These are phyloP conservation scores for Zeus faber DNA, from an alignment of 2,113 vertebrate species.

Conservation along the genomic window DNA sequence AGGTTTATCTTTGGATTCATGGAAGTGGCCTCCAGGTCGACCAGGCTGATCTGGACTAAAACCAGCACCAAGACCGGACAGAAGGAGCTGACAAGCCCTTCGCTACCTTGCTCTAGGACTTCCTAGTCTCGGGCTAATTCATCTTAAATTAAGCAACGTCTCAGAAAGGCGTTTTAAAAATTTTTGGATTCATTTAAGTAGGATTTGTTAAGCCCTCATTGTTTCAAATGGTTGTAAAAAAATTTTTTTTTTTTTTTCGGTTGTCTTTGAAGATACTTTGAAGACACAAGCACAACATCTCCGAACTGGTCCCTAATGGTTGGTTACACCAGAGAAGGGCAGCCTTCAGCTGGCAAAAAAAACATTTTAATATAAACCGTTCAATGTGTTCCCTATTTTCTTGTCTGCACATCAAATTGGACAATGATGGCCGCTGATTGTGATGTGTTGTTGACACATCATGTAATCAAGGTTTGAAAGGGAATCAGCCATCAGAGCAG, in stretches of 20 bases:
- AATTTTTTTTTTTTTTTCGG: no score
- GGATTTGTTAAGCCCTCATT: background rate
- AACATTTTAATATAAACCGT: conserved; percentile 57
- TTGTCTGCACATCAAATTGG: conserved; percentile 68
- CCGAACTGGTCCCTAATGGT: conserved; percentile 26
- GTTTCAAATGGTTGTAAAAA: no score
- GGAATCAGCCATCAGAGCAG: conserved; percentile 65
- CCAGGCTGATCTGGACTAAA: no score
- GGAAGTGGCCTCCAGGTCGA: no score
- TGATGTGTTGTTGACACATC: conserved; percentile 67
- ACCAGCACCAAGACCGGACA: no score
- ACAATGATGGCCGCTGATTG: conserved; percentile 68
- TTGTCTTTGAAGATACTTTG: no score
- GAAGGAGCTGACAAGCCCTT: no score
- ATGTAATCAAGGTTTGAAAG: conserved; percentile 66
- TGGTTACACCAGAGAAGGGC: conserved; percentile 59
- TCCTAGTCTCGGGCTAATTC: no score
- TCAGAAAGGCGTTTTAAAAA: background rate
- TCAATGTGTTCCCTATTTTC: conserved; percentile 69
- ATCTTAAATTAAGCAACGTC: no score
- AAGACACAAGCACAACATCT: background rate
- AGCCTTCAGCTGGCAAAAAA: conserved; percentile 27
- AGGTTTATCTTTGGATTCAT: no score
- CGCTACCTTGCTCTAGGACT: no score
- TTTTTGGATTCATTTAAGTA: background rate